Base-by-base conservation (phyloP, 2,113 vertebrate genomes). In the Fulica atra region DNA sequence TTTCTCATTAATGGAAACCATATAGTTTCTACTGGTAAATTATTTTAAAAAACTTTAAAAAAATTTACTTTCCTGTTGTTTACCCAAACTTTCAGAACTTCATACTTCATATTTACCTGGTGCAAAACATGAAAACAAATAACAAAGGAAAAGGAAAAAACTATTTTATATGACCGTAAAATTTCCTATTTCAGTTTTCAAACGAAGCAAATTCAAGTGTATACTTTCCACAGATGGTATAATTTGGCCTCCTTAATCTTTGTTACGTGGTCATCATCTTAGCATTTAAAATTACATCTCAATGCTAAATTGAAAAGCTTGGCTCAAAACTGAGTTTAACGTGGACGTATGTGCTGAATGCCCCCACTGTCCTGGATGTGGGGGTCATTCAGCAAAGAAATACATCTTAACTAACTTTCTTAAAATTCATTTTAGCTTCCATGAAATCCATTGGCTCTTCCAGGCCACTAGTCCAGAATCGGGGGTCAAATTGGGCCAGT, bases 361-460 rank as follows among this genome's bases (percentile, higher is more conserved):
- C 65, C 88, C 84, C 83, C 51, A 10, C 88, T 88, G 25, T 86
- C 81, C 76, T 87, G 74, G 72, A 86, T 51, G 68, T 76, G 80
- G 69, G 95, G 84, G 54, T 88, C 84, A 92, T 97, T 96, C 94
- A 91, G 92, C 88, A 88, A 86, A 88, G 78, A 94, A 95, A 93
- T 93, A 74, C 95, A 92, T 95, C 86, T 88, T 91, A 95, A 96
- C 93, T 92, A 96, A 97, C 93, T 92, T 93, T 96, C 95, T 96
- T 95, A 96, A 96, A 96, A 93, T 96, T 97, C 95, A 97, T 97
- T 96, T 97, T 97, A 97, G 95, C 95, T 96, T 95, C 93, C 97
- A 94, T 97, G 91, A 97, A 97, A 97, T 94, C 93, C 94, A 96
- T 92, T 97, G 96, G 96, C 93, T 97, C 95, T 97, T 97, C 95